phyloP scores from a whole-genome alignment of 2,797 vertebrate species.

The Chloroceryle inda region DNA sequence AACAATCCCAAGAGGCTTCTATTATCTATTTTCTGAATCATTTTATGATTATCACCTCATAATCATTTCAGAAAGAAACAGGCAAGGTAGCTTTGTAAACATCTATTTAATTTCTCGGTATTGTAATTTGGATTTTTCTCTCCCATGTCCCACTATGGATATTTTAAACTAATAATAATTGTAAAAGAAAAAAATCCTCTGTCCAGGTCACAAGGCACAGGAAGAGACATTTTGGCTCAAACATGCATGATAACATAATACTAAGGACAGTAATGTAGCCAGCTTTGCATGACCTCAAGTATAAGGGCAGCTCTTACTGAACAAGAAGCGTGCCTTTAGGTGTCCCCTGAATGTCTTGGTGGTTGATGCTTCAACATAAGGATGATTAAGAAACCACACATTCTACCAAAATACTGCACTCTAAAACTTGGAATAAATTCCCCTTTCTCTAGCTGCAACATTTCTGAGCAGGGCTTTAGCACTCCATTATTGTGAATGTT shows the following conservation, averaged over 20 bases:
- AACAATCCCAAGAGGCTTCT: conserved; percentile 43
- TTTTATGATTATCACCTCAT: conserved; percentile 41
- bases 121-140: neutral
- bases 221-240: neutral
- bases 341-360: conserved; percentile 26
- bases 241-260: neutral
- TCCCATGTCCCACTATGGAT: neutral
- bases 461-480: conserved; percentile 65
- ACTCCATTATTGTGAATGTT: conserved; percentile 78
- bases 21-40: conserved; percentile 34
- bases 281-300: conserved; percentile 5
- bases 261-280: neutral
- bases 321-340: neutral
- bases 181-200: neutral
- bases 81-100: conserved; percentile 1
- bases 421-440: conserved; percentile 72
- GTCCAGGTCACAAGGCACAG: neutral
- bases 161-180: neutral
- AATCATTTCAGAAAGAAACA: conserved; percentile 46
- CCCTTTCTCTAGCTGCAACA: conserved; percentile 56
- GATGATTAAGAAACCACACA: conserved; percentile 67
- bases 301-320: neutral
- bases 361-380: conserved; percentile 53
- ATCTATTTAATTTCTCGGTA: conserved; percentile 19
- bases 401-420: conserved; percentile 54